Evolutionary conservation across 2,113 vertebrate genomes (phyloP), one percentile per base, ranked within the genome.

Genomic region (Alethe diademata): DNA sequence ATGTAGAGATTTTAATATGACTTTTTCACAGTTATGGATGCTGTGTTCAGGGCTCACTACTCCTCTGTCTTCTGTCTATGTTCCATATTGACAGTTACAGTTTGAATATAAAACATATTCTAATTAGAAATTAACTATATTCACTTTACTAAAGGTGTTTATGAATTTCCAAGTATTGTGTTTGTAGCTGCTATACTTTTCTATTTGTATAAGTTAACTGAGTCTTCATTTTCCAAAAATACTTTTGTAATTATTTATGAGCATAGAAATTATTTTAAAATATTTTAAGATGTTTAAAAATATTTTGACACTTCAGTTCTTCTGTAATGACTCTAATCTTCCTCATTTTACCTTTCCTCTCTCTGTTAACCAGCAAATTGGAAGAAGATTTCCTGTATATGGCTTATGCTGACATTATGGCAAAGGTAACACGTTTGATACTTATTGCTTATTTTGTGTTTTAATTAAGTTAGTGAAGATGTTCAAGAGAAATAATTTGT

Each of bases 341-440:
- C 8, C 5, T 70, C 62, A 71, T 73, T 61, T 45, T 87, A 62
- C 20, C 35, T 93, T 88, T 95, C 62, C 5, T 89, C 67, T 88
- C 61, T 95, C 28, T 88, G 58, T 95, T 97, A 29, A 96, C 47
- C 96, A 99, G 99, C 97, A 99, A 99, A 97, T 83, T 99, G 94
- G 99, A 99, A 73, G 99, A 99, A 96, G 99, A 99, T 96, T 98
- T 98, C 85, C 98, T 99, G 58, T 99, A 99, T 94, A 99, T 99
- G 99, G 99, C 99, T 24, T 99, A 99, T 84, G 99, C 99, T 96
- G 99, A 99, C 95, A 99, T 99, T 96, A 99, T 99, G 99, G 99
- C 99, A 86, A 99, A 99, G 98, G 99, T 99, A 98, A 97, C 16
- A 90, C 78, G 17, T 58, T 57, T 31, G 5, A 7, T 42, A 22